These are phyloP conservation scores for Rapana venosa DNA, from an alignment of 2,888 invertebrate species.

Conservation along the genomic window DNA sequence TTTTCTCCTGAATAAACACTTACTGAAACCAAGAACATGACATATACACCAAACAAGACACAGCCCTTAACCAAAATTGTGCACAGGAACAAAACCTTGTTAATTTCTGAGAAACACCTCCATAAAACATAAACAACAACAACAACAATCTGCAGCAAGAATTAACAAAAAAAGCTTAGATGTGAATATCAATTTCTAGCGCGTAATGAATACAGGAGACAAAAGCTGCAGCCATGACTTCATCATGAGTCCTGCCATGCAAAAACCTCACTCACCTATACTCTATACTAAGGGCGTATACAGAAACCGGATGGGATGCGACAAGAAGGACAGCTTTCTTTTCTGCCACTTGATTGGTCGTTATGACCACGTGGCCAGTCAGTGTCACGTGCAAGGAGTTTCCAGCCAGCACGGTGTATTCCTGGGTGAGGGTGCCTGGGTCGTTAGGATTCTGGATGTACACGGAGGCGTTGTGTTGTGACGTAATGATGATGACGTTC, in stretches of 20 bases:
- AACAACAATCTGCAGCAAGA: too few relatives aligned
- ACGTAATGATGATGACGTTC: constrained; percentile 15
- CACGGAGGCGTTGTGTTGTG: constrained; percentile 30
- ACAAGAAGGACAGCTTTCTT: constrained; percentile 36
- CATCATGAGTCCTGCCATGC: too few relatives aligned
- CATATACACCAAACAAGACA: background rate
- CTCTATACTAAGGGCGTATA: constrained; percentile 19
- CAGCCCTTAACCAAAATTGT: background rate
- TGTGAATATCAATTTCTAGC: too few relatives aligned
- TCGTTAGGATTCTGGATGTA: constrained; percentile 26
- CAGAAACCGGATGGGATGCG: constrained; percentile 33
- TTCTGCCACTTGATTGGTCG: constrained; percentile 27
- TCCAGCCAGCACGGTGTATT: constrained; percentile 10
- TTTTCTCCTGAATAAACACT: too few relatives aligned
- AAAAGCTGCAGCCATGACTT: too few relatives aligned
- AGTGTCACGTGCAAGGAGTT: constrained; percentile 31
- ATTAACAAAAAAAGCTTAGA: too few relatives aligned
- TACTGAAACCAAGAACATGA: too few relatives aligned
- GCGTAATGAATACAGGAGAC: too few relatives aligned
- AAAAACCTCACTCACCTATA: background rate
- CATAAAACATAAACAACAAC: too few relatives aligned
- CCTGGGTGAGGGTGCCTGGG: background rate
- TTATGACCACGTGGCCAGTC: background rate
- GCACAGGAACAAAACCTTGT: too few relatives aligned
- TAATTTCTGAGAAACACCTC: too few relatives aligned